Conservation (phyloP, 1,140 invertebrate genomes). For the Babylonia areolata region DNA sequence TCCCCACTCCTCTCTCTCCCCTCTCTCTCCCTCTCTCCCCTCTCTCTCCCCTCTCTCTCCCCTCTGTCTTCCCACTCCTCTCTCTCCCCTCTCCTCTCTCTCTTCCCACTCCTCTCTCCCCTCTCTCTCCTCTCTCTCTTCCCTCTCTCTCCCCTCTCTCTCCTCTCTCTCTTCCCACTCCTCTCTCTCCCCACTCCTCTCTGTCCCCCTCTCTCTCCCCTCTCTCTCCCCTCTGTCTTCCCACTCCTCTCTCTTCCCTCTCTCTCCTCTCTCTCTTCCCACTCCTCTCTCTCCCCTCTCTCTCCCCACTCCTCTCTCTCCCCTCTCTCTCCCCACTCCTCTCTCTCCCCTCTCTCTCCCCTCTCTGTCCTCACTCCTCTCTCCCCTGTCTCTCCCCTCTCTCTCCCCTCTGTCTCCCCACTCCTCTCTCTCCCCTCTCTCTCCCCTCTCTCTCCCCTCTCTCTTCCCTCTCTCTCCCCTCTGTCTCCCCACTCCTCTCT, state of each 20-base stretch:
- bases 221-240: constrained; percentile 18
- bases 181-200: constrained; percentile 10
- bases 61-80: too few species aligned
- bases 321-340: background rate
- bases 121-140: constrained; percentile 10
- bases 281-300: background rate
- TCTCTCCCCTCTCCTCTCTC: background rate
- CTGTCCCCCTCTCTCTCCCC: background rate
- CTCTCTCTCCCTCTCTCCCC: constrained; percentile 1
- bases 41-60: constrained; percentile 2
- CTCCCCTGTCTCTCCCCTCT: too few species aligned
- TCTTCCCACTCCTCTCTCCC: constrained; percentile 1
- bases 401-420: too few species aligned
- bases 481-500: too few species aligned
- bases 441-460: background rate
- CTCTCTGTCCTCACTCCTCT: too few species aligned
- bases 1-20: constrained; percentile 1
- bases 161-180: constrained; percentile 11
- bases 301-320: constrained; percentile 9
- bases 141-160: background rate
- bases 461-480: too few species aligned
- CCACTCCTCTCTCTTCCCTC: background rate
- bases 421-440: too few species aligned
- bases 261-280: background rate
- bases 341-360: too few species aligned